Evolutionary conservation across 2,797 vertebrate species (phyloP).

Genomic region (Cossypha polioptera): DNA sequence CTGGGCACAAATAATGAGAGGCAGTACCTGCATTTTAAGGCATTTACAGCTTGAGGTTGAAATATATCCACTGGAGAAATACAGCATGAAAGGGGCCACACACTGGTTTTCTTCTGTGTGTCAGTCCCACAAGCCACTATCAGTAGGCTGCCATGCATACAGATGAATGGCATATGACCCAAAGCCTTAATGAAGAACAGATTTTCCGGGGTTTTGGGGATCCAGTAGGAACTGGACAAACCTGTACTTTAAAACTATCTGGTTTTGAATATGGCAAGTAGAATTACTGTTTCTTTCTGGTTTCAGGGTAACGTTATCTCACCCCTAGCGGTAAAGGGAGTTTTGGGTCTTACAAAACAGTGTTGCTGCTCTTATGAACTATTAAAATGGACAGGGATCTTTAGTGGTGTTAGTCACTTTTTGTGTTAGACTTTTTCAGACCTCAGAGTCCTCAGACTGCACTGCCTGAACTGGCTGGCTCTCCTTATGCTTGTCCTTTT

Average conservation of each 20-base stretch:
- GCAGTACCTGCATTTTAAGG: background rate
- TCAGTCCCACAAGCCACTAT: background rate
- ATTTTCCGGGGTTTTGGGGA: background rate
- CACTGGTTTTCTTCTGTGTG: rapidly evolving
- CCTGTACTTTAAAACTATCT: background rate
- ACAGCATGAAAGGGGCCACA: background rate
- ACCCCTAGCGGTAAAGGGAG: background rate
- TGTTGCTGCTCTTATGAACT: background rate
- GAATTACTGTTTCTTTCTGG: background rate
- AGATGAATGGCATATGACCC: background rate
- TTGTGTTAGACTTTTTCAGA: background rate
- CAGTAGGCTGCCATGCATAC: background rate
- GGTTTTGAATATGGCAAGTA: background rate
- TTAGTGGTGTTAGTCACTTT: background rate
- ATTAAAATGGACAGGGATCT: background rate
- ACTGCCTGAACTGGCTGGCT: background rate
- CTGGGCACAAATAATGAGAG: background rate
- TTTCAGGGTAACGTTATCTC: background rate
- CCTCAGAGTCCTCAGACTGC: background rate
- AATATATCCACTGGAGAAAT: background rate
- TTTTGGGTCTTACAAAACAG: background rate
- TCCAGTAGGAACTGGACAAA: background rate
- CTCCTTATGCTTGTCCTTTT: background rate
- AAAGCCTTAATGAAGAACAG: background rate
- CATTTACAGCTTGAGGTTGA: background rate